Conservation (phyloP, 2,113 vertebrate genomes). For the Xerus inauris region DNA sequence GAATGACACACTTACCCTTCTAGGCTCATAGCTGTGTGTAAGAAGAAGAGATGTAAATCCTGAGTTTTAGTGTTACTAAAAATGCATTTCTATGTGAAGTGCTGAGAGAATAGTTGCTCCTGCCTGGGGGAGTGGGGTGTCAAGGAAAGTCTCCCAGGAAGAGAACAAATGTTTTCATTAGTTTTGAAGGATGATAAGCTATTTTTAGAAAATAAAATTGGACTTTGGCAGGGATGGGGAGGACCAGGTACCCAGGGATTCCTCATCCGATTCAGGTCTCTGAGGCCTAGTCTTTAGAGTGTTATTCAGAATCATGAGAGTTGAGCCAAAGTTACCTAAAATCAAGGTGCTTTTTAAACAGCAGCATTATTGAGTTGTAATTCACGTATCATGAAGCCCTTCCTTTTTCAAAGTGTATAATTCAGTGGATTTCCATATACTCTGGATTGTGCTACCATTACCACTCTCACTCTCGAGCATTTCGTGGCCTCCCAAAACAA, state of each 20-base stretch:
- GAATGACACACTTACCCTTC: neutral
- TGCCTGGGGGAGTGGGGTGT: neutral
- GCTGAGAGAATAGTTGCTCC: neutral
- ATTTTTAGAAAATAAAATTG: neutral
- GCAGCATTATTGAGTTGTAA: neutral
- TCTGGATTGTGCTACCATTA: neutral
- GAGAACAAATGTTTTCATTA: slow-evolving; percentile 16
- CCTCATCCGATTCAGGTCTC: neutral
- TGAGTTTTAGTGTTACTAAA: neutral
- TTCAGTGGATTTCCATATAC: neutral
- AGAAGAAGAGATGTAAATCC: neutral
- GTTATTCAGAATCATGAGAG: neutral
- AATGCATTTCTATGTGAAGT: neutral
- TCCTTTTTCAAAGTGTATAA: neutral
- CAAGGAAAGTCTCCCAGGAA: slow-evolving; percentile 27
- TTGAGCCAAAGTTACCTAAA: neutral
- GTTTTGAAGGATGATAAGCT: slow-evolving; percentile 21
- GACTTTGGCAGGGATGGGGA: neutral
- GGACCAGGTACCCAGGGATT: neutral
- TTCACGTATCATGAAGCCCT: neutral
- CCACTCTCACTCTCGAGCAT: neutral
- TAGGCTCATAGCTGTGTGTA: neutral
- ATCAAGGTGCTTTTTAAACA: neutral
- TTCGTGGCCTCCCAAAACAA: neutral
- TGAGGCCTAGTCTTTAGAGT: neutral